Percentiles rank a stretch among this genome's conserved stretches.
Evolutionary conservation across 2,797 vertebrate species (phyloP).

Genomic region (Cetoscarus ocellatus): DNA sequence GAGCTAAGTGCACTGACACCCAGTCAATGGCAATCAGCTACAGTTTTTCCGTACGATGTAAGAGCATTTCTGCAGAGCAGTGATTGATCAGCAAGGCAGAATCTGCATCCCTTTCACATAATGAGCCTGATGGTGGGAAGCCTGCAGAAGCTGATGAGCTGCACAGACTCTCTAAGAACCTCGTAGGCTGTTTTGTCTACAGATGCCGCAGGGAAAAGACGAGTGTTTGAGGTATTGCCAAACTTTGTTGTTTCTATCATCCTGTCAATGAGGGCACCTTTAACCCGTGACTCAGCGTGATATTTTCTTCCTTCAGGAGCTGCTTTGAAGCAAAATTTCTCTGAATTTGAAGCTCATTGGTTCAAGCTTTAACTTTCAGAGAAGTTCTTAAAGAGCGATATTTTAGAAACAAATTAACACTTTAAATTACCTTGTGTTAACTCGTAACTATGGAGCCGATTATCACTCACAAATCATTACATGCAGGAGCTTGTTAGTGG

Average conservation of each 20-base stretch:
- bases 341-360: slow-evolving; percentile 25
- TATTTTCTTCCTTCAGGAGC: slow-evolving; percentile 20
- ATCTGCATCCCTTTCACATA: slow-evolving; percentile 52
- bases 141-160: slow-evolving; percentile 16
- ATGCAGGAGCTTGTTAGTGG: too few species aligned
- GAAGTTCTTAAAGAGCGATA: not conserved
- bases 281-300: slow-evolving; percentile 2
- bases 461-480: too few species aligned
- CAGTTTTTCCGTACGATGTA: slow-evolving; percentile 35
- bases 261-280: slow-evolving; percentile 25
- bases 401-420: slow-evolving; percentile 19
- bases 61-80: slow-evolving; percentile 49
- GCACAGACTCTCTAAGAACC: slow-evolving; percentile 12
- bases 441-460: too few species aligned
- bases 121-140: slow-evolving; percentile 40
- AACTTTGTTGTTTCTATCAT: slow-evolving; percentile 38
- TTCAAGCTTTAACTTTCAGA: slow-evolving; percentile 5
- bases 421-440: not conserved
- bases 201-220: slow-evolving; percentile 20
- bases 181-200: slow-evolving; percentile 22
- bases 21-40: slow-evolving; percentile 52
- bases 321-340: slow-evolving; percentile 26
- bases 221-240: slow-evolving; percentile 22
- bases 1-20: slow-evolving; percentile 50
- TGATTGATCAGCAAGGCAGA: slow-evolving; percentile 48